A percentile compares a stretch with the other conserved stretches of the same genome.
Evolutionary conservation across 2,888 invertebrate species (phyloP).

Genomic region (Dasysyrphus tricinctus): DNA sequence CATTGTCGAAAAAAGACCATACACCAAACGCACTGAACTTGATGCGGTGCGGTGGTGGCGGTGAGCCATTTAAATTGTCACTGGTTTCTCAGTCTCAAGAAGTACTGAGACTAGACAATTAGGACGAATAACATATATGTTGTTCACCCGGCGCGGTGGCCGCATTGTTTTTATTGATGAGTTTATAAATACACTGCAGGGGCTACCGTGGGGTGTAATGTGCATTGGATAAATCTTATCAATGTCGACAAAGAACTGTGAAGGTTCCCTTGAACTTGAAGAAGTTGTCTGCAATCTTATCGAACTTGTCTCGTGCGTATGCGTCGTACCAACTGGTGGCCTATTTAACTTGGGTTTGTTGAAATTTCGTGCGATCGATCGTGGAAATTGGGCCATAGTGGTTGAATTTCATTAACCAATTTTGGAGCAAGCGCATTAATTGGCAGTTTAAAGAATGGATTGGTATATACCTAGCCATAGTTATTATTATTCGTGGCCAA

Average conservation of each 20-base stretch:
- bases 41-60: not conserved
- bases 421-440: slow-evolving; percentile 45
- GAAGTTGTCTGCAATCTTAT: slow-evolving; percentile 28
- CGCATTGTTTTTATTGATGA: slow-evolving; percentile 43
- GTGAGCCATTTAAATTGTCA: not conserved
- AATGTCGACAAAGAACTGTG: slow-evolving; percentile 24
- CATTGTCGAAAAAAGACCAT: slow-evolving; percentile 41
- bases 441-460: slow-evolving; percentile 49
- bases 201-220: not conserved
- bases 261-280: slow-evolving; percentile 68
- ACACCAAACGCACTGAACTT: slow-evolving; percentile 52
- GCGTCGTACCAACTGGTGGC: slow-evolving; percentile 44
- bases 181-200: not conserved
- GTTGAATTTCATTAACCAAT: slow-evolving; percentile 51
- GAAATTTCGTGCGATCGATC: slow-evolving; percentile 26
- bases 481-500: slow-evolving; percentile 42
- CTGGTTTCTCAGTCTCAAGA: slow-evolving; percentile 10
- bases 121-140: slow-evolving; percentile 5
- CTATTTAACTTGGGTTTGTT: slow-evolving; percentile 57
- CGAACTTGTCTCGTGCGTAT: slow-evolving; percentile 10
- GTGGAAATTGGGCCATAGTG: slow-evolving; percentile 54
- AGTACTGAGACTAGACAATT: slow-evolving; percentile 31
- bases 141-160: not conserved
- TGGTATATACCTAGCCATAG: slow-evolving; percentile 35
- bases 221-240: not conserved